Evolutionary conservation across 2,797 vertebrate genomes (phyloP).

Genomic region (Capromys pilorides): DNA sequence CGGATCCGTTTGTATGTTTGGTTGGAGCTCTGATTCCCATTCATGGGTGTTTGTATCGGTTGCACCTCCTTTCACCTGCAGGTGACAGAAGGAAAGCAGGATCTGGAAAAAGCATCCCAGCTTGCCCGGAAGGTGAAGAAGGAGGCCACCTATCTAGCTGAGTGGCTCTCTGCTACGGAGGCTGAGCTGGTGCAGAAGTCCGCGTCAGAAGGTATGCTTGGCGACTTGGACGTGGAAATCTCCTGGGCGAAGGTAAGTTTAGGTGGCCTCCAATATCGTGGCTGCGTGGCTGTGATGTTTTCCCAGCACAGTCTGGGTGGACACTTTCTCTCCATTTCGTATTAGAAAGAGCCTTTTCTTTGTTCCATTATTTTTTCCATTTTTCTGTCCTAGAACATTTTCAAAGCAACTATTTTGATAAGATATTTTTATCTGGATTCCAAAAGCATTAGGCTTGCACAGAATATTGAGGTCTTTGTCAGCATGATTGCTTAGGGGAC

Average conservation of each 20-base stretch:
- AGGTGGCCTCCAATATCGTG: accelerated
- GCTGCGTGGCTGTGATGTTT: background rate
- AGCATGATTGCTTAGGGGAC: background rate
- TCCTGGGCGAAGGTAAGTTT: slow-evolving; percentile 95
- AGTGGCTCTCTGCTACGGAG: slow-evolving; percentile 92
- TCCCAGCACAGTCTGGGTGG: background rate
- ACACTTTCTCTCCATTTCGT: background rate
- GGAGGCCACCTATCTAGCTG: slow-evolving; percentile 89
- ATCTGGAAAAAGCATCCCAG: slow-evolving; percentile 93
- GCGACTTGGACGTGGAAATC: slow-evolving; percentile 94
- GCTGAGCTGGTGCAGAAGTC: slow-evolving; percentile 92
- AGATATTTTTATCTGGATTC: slow-evolving; percentile 8
- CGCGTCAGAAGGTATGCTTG: slow-evolving; percentile 89
- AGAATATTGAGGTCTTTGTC: background rate
- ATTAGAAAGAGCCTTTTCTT: background rate
- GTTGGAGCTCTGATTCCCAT: background rate
- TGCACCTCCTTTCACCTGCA: slow-evolving; percentile 25
- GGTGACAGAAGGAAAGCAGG: slow-evolving; percentile 98
- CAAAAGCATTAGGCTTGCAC: background rate
- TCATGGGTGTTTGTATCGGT: background rate
- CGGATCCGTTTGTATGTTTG: background rate
- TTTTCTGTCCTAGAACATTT: background rate
- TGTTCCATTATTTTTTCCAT: background rate
- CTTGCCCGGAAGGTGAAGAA: slow-evolving; percentile 92
- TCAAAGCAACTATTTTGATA: background rate